Base-by-base conservation (phyloP, 2,113 vertebrate genomes). In the Hippocampus guttulatus region DNA sequence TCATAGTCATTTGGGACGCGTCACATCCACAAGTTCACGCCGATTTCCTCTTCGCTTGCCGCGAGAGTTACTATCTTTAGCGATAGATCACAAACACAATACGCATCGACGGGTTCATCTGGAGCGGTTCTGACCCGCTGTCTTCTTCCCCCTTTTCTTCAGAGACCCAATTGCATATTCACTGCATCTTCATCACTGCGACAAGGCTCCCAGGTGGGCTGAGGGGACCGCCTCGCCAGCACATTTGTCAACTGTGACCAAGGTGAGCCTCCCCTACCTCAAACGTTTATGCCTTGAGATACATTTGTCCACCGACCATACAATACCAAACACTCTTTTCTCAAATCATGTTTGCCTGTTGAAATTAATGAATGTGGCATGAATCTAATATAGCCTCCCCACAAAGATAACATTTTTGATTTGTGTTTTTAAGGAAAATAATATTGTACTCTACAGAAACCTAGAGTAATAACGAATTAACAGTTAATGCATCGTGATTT, bases 111-210 rank as follows among this genome's bases (percentile, higher is more conserved):
- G 69, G 75, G 66, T 78, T 83, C 74, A 79, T 72, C 61, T 63
- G 40, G 68, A 70, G 62, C 2, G 70, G 68, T 30, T 81, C 54
- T 8, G 45, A 70, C 71, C 82, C 69, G 83, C 85, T 73, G 81
- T 78, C 45, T 45, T 64, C 64, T 3, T 69, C 75, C 60, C 77
- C 84, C 84, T n/a, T n/a, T 54, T 54, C 52, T 54, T 54, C 21
- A 1, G 84, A 79, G 86, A 83, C 74, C 62, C 62, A 51, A 83
- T 77, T 85, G 82, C 57, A 68, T 75, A 86, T 88, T 82, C 80
- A 75, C 75, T 80, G 70, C 80, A 75, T 81, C 81, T 81, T 85
- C 77, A 78, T 79, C 76, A 76, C 68, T 75, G 81, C 73, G 67
- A 66, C 68, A 70, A 66, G 67, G 0, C 43, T 66, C 69, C 74